A percentile compares a stretch with the other conserved stretches of the same genome.
Conservation (phyloP, 2,888 invertebrate genomes). For the Metallyticus violacea region DNA sequence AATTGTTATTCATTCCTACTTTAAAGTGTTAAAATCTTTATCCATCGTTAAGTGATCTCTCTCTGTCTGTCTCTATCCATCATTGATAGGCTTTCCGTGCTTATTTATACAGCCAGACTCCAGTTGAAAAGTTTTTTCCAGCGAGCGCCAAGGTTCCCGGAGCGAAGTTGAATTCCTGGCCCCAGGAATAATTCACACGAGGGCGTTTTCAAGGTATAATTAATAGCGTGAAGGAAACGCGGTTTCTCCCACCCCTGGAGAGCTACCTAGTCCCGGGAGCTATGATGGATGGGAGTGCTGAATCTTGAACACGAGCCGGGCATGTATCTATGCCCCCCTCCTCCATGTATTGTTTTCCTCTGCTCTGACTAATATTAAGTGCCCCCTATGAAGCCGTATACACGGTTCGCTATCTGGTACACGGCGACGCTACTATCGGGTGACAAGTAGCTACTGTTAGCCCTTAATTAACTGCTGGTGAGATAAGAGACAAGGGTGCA, state of each 20-base stretch:
- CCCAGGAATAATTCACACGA: neutral
- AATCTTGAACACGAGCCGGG: neutral
- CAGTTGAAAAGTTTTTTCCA: neutral
- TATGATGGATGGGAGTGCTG: neutral
- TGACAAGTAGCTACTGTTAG: neutral
- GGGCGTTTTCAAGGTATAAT: neutral
- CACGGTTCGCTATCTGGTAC: neutral
- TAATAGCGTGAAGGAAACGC: neutral
- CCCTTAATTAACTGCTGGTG: neutral
- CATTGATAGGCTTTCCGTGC: no score
- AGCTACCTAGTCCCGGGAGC: neutral
- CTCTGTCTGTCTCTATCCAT: no score
- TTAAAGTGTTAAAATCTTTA: no score
- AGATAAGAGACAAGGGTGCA: neutral
- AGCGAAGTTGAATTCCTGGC: no score
- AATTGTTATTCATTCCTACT: no score
- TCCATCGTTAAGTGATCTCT: no score
- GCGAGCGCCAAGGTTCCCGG: neutral
- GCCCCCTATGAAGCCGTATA: neutral
- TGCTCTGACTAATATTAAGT: neutral
- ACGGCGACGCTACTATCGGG: neutral
- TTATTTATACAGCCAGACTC: neutral
- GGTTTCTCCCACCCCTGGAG: neutral
- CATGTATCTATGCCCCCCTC: neutral
- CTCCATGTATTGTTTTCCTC: neutral